Base-by-base conservation (phyloP, 30 jellyfish, hydroid and myxozoan genomes). In the Nemopilema nomurai region DNA sequence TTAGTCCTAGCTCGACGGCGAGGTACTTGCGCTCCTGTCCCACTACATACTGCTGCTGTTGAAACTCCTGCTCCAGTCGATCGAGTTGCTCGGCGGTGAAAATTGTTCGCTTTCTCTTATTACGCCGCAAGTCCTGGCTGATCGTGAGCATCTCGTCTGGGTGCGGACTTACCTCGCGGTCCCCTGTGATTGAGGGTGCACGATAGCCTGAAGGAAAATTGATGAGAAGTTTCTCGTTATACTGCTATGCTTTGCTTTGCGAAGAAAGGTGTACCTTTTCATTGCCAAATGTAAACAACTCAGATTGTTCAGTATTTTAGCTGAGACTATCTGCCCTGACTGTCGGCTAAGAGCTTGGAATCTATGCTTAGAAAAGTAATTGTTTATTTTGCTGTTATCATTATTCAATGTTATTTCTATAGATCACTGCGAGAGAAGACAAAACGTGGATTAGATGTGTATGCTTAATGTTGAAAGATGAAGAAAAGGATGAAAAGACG, bases 11-110 rank as follows among this genome's bases (percentile, higher is more conserved):
- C 52, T 90, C 97, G 32, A 84, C 79, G 0, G 99, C 99, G 65
- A 95, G 92, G 72, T 86, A 95, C 49, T 92, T 86, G 77, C 99
- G 80, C 81, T 95, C 99, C 70, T 95, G 99, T 21, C 99, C 99
- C 30, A 95, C 99, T 33, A 95, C 90, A 67, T 95, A 95, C 67
- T 95, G 99, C 64, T 95, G 99, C 53, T 95, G 99, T 53, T 95
- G 97, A 72, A 95, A 95, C 65, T 95, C 99, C 80, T 90, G 95
- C 63, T 95, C 99, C 30, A 95, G 96, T 1, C 97, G 90, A 51
- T 95, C 99, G 70, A 95, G 93, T 66, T 95, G 99, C 41, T 90
- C 93, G 20, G 97, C 90, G 41, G 99, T 95, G 87, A 95, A 95
- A 71, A 95, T 95, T 16, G 99, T 95, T 78, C 99, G 87, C 76